Percentiles rank a stretch among this genome's conserved stretches.
phyloP scores from a whole-genome alignment of 2,888 invertebrate genomes.

The Nymphalis polychloros region DNA sequence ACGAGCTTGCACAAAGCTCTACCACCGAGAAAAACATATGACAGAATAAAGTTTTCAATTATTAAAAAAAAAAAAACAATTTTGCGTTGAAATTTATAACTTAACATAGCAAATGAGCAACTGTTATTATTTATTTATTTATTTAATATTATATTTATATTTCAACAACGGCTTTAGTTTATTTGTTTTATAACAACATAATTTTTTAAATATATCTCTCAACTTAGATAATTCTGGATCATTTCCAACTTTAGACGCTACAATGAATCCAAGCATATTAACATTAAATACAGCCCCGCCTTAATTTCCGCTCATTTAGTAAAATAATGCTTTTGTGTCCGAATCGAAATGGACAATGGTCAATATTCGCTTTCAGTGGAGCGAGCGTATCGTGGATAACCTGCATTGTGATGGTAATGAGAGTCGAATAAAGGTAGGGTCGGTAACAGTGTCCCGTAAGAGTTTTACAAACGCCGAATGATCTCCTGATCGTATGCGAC shows the following conservation, averaged over 20 bases:
- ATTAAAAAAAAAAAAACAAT: too few species aligned
- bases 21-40: too few species aligned
- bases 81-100: too few species aligned
- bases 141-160: too few species aligned
- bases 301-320: slow-evolving; percentile 29
- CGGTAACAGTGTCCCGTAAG: neutral
- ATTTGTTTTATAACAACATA: neutral
- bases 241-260: slow-evolving; percentile 18
- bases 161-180: neutral
- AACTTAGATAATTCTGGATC: slow-evolving; percentile 21
- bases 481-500: slow-evolving; percentile 32
- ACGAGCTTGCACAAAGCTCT: too few species aligned
- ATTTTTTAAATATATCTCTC: neutral
- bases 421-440: slow-evolving; percentile 42
- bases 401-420: slow-evolving; percentile 56
- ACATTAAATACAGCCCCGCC: slow-evolving; percentile 3
- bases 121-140: too few species aligned
- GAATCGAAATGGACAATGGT: slow-evolving; percentile 30
- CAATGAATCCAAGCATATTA: slow-evolving; percentile 11
- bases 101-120: too few species aligned
- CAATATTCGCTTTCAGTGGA: slow-evolving; percentile 52
- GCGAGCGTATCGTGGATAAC: slow-evolving; percentile 35
- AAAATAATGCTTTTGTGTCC: slow-evolving; percentile 17
- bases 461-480: slow-evolving; percentile 40
- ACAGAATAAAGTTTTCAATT: neutral